Evolutionary conservation across 2,797 vertebrate species (phyloP).

Genomic region (Agapornis canus): DNA sequence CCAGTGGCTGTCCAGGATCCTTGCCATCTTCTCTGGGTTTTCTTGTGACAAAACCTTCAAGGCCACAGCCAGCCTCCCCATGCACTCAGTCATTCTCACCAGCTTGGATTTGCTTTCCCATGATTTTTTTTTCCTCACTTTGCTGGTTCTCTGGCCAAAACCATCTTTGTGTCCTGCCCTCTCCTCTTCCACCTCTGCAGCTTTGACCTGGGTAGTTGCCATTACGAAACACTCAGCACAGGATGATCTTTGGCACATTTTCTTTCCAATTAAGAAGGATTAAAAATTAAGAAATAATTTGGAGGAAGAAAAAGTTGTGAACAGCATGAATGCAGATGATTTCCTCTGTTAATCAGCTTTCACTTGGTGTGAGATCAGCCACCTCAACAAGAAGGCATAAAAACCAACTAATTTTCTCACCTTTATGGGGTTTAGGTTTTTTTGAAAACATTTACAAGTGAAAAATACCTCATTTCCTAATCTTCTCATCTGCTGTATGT

Average conservation of each 20-base stretch:
- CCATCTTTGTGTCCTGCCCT: background rate
- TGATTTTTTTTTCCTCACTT: rapidly evolving
- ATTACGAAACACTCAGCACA: background rate
- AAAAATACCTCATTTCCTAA: background rate
- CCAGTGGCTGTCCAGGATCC: background rate
- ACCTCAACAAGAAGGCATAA: background rate
- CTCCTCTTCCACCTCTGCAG: background rate
- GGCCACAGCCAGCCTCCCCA: background rate
- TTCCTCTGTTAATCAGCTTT: background rate
- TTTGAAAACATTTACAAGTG: background rate
- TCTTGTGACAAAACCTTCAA: background rate
- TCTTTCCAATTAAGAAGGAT: background rate
- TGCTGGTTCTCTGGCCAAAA: background rate
- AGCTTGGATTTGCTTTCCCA: background rate
- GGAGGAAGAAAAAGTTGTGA: background rate
- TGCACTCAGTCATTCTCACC: background rate
- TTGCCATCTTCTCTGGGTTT: background rate
- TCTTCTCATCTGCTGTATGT: background rate
- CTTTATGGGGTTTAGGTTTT: background rate
- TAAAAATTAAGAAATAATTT: background rate
- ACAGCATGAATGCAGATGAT: background rate
- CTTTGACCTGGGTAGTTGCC: background rate
- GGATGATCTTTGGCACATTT: background rate
- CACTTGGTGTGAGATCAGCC: background rate
- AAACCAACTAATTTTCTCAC: background rate